A percentile compares a stretch with the other conserved stretches of the same genome.
Conservation (phyloP, 2,113 vertebrate species). For the Ahaetulla prasina region DNA sequence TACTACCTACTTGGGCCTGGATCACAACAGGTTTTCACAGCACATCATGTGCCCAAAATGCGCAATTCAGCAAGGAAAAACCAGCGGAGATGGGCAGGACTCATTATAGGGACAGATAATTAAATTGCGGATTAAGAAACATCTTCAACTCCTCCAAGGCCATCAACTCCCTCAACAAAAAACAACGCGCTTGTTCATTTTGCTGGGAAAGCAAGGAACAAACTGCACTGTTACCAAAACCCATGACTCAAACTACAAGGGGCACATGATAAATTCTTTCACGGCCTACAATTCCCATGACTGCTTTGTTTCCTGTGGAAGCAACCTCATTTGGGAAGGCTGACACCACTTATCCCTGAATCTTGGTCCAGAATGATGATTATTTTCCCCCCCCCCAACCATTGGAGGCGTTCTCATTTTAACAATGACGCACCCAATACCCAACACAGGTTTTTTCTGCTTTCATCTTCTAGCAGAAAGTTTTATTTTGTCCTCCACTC, state of each 20-base stretch:
- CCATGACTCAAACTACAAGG: not conserved
- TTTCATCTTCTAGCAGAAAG: not conserved
- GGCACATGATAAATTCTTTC: slow-evolving; percentile 4
- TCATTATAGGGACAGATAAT: not conserved
- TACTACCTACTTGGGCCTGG: too few relatives aligned
- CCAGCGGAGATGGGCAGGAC: not conserved
- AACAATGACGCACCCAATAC: not conserved
- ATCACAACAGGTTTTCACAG: too few relatives aligned
- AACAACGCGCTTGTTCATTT: not conserved
- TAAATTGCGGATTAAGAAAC: not conserved
- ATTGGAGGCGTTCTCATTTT: not conserved
- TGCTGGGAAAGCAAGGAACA: not conserved
- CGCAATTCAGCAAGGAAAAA: not conserved
- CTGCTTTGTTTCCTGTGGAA: not conserved
- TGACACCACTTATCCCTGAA: too few relatives aligned
- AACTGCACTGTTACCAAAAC: not conserved
- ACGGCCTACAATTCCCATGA: not conserved
- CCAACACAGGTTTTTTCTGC: not conserved
- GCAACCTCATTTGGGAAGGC: not conserved
- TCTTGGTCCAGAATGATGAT: not conserved
- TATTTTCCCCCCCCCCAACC: too few relatives aligned
- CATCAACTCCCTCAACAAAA: not conserved
- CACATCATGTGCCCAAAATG: not conserved
- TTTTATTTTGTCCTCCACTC: not conserved
- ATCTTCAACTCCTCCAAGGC: too few relatives aligned